Conservation (phyloP, 1,140 invertebrate genomes). For the Rhagoletis pomonella region DNA sequence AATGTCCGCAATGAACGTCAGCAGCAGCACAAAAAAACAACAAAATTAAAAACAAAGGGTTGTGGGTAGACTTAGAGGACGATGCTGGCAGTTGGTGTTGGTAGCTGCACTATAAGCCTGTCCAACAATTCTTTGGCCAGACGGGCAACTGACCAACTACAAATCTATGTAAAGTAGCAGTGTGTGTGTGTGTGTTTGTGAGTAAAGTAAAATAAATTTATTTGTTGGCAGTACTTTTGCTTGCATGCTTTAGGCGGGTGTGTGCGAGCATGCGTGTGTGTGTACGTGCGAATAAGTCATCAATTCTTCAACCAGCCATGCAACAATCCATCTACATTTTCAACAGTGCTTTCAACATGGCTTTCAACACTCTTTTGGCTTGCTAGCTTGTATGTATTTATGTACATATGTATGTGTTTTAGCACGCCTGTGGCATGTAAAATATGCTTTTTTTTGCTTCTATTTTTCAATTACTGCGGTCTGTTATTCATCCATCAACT, state of each 20-base stretch:
- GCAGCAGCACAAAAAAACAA: neutral
- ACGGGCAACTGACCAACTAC: slow-evolving; percentile 22
- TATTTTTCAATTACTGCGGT: slow-evolving; percentile 14
- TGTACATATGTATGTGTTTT: neutral
- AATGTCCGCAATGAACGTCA: slow-evolving; percentile 26
- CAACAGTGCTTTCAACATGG: slow-evolving; percentile 2
- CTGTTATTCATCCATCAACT: slow-evolving; percentile 27
- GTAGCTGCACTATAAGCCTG: too few relatives aligned
- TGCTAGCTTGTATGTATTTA: neutral
- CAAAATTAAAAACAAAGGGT: neutral
- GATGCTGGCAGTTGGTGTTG: too few relatives aligned
- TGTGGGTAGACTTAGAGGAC: neutral
- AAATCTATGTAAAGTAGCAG: neutral
- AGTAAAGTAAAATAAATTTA: too few relatives aligned
- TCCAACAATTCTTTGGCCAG: neutral
- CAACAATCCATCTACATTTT: slow-evolving; percentile 34
- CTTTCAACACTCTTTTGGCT: neutral
- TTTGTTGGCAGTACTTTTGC: too few relatives aligned
- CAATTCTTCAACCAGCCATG: neutral
- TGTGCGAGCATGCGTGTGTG: neutral
- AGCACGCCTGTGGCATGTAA: neutral
- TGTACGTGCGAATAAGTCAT: neutral
- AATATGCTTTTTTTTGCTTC: neutral
- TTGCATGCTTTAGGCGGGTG: too few relatives aligned
- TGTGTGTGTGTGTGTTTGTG: too few relatives aligned